These are phyloP conservation scores for Pygocentrus nattereri DNA, from an alignment of 2,797 vertebrate genomes.

Conservation along the genomic window DNA sequence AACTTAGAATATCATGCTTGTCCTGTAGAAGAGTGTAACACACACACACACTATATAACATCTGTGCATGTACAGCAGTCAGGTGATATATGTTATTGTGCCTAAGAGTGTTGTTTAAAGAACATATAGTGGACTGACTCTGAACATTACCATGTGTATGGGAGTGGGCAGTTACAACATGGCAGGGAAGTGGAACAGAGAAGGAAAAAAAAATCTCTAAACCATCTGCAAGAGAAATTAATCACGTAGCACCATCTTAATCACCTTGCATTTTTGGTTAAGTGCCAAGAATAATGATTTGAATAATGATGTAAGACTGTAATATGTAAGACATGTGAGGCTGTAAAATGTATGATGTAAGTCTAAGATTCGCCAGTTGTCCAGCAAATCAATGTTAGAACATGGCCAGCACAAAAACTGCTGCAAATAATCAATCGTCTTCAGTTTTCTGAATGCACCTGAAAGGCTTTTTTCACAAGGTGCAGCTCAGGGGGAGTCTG, in stretches of 20 bases:
- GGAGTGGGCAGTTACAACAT: constrained; percentile 1
- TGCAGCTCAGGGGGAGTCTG: constrained; percentile 2
- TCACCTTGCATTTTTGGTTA: constrained; percentile 64
- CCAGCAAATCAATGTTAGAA: constrained; percentile 73
- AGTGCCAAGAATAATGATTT: constrained; percentile 74
- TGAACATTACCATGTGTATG: constrained; percentile 35
- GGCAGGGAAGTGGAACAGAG: constrained; percentile 2
- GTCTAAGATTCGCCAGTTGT: constrained; percentile 64
- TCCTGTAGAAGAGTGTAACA: constrained; percentile 61
- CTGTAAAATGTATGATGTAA: constrained; percentile 68
- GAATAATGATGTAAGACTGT: constrained; percentile 76
- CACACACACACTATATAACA: not conserved
- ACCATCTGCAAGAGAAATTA: constrained; percentile 48
- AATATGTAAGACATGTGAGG: too few relatives aligned
- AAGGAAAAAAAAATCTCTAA: too few relatives aligned
- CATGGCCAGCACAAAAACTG: constrained; percentile 70
- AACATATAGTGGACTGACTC: constrained; percentile 38
- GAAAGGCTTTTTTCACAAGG: not conserved
- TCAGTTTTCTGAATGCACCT: constrained; percentile 75
- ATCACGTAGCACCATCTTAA: constrained; percentile 60
- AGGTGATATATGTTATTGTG: constrained; percentile 37
- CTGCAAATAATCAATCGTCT: constrained; percentile 80
- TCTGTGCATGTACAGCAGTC: constrained; percentile 30
- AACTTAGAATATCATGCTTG: constrained; percentile 70
- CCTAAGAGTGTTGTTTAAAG: constrained; percentile 30